Base-by-base conservation (phyloP, 2,888 invertebrate genomes). In the Rhogogaster chlorosoma region DNA sequence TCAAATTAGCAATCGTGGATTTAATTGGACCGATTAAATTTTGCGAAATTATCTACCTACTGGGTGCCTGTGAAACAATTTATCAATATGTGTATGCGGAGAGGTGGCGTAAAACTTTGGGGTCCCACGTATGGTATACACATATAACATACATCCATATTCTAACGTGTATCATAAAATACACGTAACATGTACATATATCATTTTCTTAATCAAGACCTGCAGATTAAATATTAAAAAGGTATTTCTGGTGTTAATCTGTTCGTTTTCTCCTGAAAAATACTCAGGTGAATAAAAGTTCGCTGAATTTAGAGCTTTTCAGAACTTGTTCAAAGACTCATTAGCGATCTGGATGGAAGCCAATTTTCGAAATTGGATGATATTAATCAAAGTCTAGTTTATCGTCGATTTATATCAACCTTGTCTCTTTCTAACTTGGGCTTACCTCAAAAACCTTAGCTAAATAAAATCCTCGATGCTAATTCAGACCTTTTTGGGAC, bases 1-100 rank as follows among this genome's bases (percentile, higher is more conserved):
- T 83, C 67, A 38, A 83, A 83, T 83, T 67, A 83, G 82, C 67
- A 67, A 83, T 83, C 67, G 18, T 32, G 82, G 45, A 83, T 67
- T 67, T 83, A 83, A 83, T 83, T 83, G 82, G 45, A 64, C 26
- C 67, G 82, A 83, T 83, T 64, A 83, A 67, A 83, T 67, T 67
- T 29, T 4, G 18, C 29, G 6, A 67, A 78, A 57, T 78, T 26
- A 78, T 78, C 22, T 36, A 29, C 38, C 26, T 9, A 22, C 36
- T 36, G 36, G 36, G 12, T 36, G 78, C 78, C 1, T 15, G 57
- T 22, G n/a, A n/a, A 32, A 32, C 61, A 18, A 77, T 77, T 77
- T 53, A 77, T 77, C 53, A 77, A 49, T 53, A 77, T 75, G 10
- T 2, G 3, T 75, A 22, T 2, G 3, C 71, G 42, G 71, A 73